These are phyloP conservation scores for Copidosoma aretas DNA, from an alignment of 2,888 invertebrate species.

Conservation along the genomic window DNA sequence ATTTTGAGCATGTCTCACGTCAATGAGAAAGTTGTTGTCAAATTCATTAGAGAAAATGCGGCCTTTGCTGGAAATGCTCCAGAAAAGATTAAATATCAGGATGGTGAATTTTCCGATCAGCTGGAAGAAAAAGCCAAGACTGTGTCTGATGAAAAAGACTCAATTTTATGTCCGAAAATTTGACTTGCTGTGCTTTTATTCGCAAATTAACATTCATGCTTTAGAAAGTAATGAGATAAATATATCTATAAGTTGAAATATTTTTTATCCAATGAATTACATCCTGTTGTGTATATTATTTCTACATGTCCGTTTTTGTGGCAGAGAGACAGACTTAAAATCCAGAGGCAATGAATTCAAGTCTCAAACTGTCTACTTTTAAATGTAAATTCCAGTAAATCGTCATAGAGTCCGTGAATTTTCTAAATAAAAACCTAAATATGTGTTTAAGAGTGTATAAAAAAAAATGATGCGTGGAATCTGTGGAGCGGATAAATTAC, in stretches of 20 bases:
- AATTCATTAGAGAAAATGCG: constrained; percentile 71
- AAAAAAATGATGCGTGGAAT: too few relatives aligned
- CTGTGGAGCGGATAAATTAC: constrained; percentile 34
- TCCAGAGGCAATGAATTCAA: too few relatives aligned
- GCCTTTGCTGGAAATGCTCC: constrained; percentile 64
- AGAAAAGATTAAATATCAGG: constrained; percentile 56
- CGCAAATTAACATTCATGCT: not conserved
- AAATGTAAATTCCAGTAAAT: too few relatives aligned
- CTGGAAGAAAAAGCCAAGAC: constrained; percentile 62
- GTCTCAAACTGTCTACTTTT: constrained; percentile 2
- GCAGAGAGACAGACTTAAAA: too few relatives aligned
- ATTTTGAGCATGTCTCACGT: constrained; percentile 74
- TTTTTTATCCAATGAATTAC: not conserved
- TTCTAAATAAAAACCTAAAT: too few relatives aligned
- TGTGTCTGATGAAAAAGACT: constrained; percentile 63
- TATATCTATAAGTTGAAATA: constrained; percentile 25
- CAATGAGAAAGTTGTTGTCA: constrained; percentile 64
- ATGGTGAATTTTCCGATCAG: constrained; percentile 66
- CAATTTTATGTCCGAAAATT: constrained; percentile 61
- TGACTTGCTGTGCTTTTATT: too few relatives aligned
- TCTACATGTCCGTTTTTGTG: too few relatives aligned
- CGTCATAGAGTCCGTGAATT: too few relatives aligned
- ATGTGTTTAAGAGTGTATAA: not conserved
- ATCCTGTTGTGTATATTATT: too few relatives aligned
- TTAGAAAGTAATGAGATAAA: not conserved